Conservation (phyloP, 2,888 invertebrate genomes). For the Lithophane semibrunnea region DNA sequence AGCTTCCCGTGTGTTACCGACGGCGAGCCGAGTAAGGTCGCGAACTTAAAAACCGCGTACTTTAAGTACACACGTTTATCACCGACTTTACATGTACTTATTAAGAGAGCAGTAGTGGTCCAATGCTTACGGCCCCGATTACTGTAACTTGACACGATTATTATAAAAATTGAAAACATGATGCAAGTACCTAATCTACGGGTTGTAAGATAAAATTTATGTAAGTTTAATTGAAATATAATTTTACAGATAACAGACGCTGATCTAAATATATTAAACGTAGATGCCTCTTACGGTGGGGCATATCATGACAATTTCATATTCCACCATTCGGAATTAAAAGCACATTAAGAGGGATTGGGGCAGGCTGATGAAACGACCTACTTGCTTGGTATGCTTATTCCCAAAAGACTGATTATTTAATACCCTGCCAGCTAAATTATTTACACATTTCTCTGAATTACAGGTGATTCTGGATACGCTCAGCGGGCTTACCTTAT, state of each 20-base stretch:
- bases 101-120: too few species aligned
- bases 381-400: neutral
- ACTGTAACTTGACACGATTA: too few species aligned
- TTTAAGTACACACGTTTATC: too few species aligned
- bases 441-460: neutral
- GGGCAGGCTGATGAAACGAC: neutral
- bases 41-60: too few species aligned
- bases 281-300: neutral
- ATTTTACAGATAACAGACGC: neutral
- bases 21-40: too few species aligned
- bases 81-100: too few species aligned
- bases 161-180: too few species aligned
- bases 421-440: neutral
- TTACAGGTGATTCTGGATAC: neutral
- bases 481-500: neutral
- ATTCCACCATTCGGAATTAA: neutral
- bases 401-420: too few species aligned
- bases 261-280: neutral
- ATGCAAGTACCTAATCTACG: too few species aligned
- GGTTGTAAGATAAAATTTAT: neutral
- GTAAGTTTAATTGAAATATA: neutral
- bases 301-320: neutral
- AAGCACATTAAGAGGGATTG: neutral
- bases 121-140: too few species aligned
- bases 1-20: too few species aligned